phyloP scores from a whole-genome alignment of 2,888 invertebrate species.

The Dorcus parallelipipedus region DNA sequence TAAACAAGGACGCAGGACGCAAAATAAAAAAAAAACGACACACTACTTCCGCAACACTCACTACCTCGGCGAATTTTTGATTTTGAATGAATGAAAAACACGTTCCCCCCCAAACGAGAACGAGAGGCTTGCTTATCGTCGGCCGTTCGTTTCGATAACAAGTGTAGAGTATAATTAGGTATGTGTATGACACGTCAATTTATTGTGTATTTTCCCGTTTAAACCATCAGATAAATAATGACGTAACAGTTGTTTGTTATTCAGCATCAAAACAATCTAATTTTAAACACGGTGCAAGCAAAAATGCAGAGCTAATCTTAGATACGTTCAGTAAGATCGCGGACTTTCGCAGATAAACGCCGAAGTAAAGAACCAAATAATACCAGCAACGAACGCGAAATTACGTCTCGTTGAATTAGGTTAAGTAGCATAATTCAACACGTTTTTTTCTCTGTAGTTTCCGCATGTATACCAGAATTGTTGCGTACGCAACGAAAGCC shows the following conservation, averaged over 20 bases:
- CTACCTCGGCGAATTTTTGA: too few species aligned
- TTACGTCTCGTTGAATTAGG: too few species aligned
- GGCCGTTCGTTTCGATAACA: not conserved
- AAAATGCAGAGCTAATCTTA: too few species aligned
- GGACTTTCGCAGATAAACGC: not conserved
- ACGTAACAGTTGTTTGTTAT: slow-evolving; percentile 28
- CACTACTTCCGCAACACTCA: too few species aligned
- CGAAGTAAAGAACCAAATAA: not conserved
- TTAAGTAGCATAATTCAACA: too few species aligned
- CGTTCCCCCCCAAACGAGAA: not conserved
- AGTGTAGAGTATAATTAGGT: slow-evolving; percentile 1
- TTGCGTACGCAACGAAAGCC: too few species aligned
- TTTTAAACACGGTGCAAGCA: not conserved
- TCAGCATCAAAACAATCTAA: slow-evolving; percentile 17
- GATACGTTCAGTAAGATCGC: too few species aligned
- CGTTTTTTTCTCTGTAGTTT: too few species aligned
- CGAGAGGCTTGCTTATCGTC: not conserved
- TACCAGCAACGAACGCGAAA: not conserved
- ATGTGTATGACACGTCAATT: slow-evolving; percentile 12
- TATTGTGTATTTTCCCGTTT: slow-evolving; percentile 10
- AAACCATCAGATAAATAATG: slow-evolving; percentile 24
- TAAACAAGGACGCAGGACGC: not conserved
- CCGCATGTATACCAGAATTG: too few species aligned
- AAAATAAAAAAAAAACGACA: not conserved
- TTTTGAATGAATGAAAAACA: too few species aligned